Conservation (phyloP, 1,140 invertebrate genomes). For the Liolophura sinensis region DNA sequence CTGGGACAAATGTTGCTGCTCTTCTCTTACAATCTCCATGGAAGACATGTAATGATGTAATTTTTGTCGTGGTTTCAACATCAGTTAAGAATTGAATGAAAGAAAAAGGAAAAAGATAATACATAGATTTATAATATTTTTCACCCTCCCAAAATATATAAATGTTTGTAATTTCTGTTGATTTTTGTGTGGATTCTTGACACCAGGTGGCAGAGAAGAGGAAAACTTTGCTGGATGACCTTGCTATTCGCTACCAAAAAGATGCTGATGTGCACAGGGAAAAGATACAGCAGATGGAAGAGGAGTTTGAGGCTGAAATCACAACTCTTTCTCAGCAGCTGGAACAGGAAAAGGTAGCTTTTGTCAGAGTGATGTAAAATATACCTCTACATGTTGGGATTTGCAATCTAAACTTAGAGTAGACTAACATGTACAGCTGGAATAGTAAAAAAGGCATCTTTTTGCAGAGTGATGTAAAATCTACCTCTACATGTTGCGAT, state of each 20-base stretch:
- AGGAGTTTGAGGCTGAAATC: conserved; percentile 36
- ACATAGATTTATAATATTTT: neutral
- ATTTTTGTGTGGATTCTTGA: neutral
- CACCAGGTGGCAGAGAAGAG: conserved; percentile 58
- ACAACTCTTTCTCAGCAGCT: conserved; percentile 29
- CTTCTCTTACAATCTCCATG: too few relatives aligned
- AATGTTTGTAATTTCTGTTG: neutral
- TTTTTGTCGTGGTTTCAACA: neutral
- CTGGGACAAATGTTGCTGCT: too few relatives aligned
- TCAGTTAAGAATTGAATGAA: too few relatives aligned
- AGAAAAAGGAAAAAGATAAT: neutral
- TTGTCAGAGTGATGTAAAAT: neutral
- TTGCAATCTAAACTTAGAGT: too few relatives aligned
- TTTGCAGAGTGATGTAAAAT: too few relatives aligned
- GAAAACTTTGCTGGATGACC: conserved; percentile 59
- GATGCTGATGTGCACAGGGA: conserved; percentile 55
- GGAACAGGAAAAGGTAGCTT: conserved; percentile 39
- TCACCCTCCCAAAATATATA: neutral
- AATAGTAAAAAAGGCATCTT: too few relatives aligned
- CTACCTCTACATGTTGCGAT: too few relatives aligned
- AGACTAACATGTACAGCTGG: too few relatives aligned
- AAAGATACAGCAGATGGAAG: conserved; percentile 35
- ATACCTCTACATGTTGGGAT: neutral
- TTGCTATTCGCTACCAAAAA: conserved; percentile 60
- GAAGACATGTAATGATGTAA: too few relatives aligned